These are phyloP conservation scores for Drosophila greeni DNA, from an alignment of 2,888 invertebrate genomes.

Conservation along the genomic window DNA sequence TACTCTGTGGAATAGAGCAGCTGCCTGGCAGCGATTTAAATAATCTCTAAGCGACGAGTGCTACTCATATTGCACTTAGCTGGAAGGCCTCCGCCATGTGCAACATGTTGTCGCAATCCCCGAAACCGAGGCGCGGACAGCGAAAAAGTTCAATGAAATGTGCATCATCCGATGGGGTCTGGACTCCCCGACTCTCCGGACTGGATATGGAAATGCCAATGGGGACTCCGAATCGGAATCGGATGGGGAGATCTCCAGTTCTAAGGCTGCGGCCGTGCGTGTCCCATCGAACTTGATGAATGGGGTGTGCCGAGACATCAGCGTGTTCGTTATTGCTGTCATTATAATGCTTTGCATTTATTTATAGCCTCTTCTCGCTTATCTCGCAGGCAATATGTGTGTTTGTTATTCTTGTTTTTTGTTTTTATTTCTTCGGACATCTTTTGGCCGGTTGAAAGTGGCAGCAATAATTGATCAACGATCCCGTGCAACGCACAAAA, in stretches of 20 bases:
- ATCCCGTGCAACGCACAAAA: constrained; percentile 37
- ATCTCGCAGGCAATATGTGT: constrained; percentile 29
- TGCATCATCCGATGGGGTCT: constrained; percentile 29
- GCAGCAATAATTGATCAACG: constrained; percentile 39
- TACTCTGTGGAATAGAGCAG: constrained; percentile 26
- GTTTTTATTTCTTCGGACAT: constrained; percentile 11
- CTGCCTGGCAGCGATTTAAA: constrained; percentile 53
- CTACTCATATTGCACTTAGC: constrained; percentile 73
- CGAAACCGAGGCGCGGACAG: constrained; percentile 41
- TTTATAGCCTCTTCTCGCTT: constrained; percentile 57
- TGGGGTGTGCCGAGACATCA: constrained; percentile 71
- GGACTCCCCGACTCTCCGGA: background rate
- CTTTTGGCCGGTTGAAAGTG: constrained; percentile 22
- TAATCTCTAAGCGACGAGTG: constrained; percentile 62
- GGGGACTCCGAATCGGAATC: background rate
- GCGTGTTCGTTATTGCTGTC: constrained; percentile 72
- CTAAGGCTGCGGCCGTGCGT: constrained; percentile 41
- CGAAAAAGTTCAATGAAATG: constrained; percentile 65
- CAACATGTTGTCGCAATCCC: constrained; percentile 72
- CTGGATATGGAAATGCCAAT: background rate
- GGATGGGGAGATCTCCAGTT: constrained; percentile 18
- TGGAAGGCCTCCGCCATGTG: constrained; percentile 61
- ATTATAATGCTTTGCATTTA: constrained; percentile 68
- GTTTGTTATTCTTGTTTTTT: constrained; percentile 9
- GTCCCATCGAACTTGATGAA: constrained; percentile 68